These are phyloP conservation scores for Ophiodon elongatus DNA, from an alignment of 2,113 vertebrate genomes.

Conservation along the genomic window DNA sequence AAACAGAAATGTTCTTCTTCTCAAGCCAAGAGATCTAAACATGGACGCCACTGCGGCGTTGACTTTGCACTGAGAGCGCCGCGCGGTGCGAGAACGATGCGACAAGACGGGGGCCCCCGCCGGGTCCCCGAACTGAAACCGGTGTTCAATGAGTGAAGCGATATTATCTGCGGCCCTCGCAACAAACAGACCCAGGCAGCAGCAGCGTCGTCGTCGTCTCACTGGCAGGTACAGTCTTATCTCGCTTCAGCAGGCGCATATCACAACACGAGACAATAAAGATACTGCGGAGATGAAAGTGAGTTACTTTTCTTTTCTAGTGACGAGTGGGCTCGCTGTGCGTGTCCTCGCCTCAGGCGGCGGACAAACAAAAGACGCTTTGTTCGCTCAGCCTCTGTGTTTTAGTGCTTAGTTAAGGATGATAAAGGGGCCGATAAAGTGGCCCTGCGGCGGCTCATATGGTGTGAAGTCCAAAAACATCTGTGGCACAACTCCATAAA, in stretches of 20 bases:
- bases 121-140: slow-evolving; percentile 25
- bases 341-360: slow-evolving; percentile 26
- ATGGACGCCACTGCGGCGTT: neutral
- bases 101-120: slow-evolving; percentile 38
- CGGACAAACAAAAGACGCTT: slow-evolving; percentile 51
- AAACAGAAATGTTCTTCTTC: too few relatives aligned
- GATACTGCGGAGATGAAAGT: slow-evolving; percentile 45
- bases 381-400: slow-evolving; percentile 12
- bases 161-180: slow-evolving; percentile 43
- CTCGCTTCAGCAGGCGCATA: slow-evolving; percentile 45
- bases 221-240: slow-evolving; percentile 63
- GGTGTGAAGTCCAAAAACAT: neutral
- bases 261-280: slow-evolving; percentile 41
- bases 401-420: neutral
- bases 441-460: neutral
- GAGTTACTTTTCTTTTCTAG: slow-evolving; percentile 22
- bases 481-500: neutral
- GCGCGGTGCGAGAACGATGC: slow-evolving; percentile 33
- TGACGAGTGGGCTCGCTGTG: slow-evolving; percentile 21
- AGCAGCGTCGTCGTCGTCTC: slow-evolving; percentile 39
- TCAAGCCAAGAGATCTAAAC: neutral
- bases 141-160: slow-evolving; percentile 48
- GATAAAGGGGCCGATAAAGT: neutral
- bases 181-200: slow-evolving; percentile 40
- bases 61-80: slow-evolving; percentile 31